phyloP scores from a whole-genome alignment of 1,140 invertebrate genomes.

The Cataglyphis hispanica region DNA sequence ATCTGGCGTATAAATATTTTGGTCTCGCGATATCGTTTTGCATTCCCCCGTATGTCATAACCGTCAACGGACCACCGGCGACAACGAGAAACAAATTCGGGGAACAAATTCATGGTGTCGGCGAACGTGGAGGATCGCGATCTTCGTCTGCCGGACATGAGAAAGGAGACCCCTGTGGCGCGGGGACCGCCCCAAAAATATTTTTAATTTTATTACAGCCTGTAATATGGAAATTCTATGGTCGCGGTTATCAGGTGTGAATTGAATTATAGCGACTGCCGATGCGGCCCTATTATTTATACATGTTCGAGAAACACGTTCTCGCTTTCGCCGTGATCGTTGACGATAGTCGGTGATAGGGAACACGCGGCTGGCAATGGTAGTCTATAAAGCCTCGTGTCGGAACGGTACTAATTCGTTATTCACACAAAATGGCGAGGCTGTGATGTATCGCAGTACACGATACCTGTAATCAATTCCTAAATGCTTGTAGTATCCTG shows the following conservation, averaged over 20 bases:
- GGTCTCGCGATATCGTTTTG: slow-evolving; percentile 53
- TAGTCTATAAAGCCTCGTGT: slow-evolving; percentile 73
- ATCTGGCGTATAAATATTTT: slow-evolving; percentile 43
- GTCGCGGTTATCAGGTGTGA: slow-evolving; percentile 81
- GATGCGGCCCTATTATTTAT: slow-evolving; percentile 76
- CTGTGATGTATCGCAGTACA: slow-evolving; percentile 6
- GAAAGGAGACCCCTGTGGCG: slow-evolving; percentile 68
- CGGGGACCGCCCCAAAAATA: slow-evolving; percentile 74
- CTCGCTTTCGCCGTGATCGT: slow-evolving; percentile 42
- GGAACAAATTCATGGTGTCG: slow-evolving; percentile 73
- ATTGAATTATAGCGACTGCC: slow-evolving; percentile 80
- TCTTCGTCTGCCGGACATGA: slow-evolving; percentile 46
- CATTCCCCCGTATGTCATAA: slow-evolving; percentile 58
- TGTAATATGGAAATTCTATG: slow-evolving; percentile 82
- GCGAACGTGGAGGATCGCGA: slow-evolving; percentile 66
- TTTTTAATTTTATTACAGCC: slow-evolving; percentile 80
- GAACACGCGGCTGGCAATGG: slow-evolving; percentile 58
- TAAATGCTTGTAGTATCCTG: slow-evolving; percentile 35
- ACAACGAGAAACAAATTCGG: slow-evolving; percentile 74
- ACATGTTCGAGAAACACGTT: slow-evolving; percentile 65
- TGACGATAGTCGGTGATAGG: slow-evolving; percentile 68
- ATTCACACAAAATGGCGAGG: slow-evolving; percentile 65
- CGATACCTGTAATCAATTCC: slow-evolving; percentile 61
- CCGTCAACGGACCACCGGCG: slow-evolving; percentile 64
- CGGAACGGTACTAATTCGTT: slow-evolving; percentile 69